Conservation (phyloP, 2,888 invertebrate species). For the Byasa hedistus region DNA sequence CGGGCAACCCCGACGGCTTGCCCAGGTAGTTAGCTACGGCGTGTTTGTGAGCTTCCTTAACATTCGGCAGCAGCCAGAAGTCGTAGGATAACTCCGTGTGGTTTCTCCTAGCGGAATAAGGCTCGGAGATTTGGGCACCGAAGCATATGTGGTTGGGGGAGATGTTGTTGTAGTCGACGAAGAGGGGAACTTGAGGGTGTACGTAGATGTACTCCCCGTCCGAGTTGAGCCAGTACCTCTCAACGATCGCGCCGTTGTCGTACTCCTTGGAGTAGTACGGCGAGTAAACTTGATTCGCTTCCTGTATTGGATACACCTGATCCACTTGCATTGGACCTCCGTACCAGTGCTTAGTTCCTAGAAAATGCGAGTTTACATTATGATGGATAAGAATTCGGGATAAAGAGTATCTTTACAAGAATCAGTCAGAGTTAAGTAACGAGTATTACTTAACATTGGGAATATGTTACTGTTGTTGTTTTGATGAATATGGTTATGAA, state of each 20-base stretch:
- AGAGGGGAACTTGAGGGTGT: conserved; percentile 82
- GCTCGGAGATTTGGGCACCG: conserved; percentile 74
- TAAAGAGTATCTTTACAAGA: no score
- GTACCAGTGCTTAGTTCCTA: conserved; percentile 81
- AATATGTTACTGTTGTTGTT: no score
- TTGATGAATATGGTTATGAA: no score
- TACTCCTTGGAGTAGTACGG: conserved; percentile 77
- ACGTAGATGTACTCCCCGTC: conserved; percentile 84
- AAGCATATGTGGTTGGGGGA: conserved; percentile 78
- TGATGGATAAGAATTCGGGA: neutral
- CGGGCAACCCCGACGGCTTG: conserved; percentile 82
- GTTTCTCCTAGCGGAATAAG: conserved; percentile 69
- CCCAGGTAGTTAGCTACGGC: conserved; percentile 82
- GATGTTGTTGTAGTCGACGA: conserved; percentile 84
- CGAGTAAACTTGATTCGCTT: conserved; percentile 69
- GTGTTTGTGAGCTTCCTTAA: conserved; percentile 81
- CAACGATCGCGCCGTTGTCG: conserved; percentile 80
- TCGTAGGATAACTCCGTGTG: conserved; percentile 78
- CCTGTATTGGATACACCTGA: conserved; percentile 82
- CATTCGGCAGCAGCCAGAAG: conserved; percentile 79
- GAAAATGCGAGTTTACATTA: conserved; percentile 29
- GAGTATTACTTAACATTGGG: no score
- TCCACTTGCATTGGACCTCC: conserved; percentile 82
- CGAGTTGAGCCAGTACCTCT: conserved; percentile 87
- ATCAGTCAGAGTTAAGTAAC: no score